Evolutionary conservation across 2,797 vertebrate genomes (phyloP).

Genomic region (Pseudochirops corinnae): DNA sequence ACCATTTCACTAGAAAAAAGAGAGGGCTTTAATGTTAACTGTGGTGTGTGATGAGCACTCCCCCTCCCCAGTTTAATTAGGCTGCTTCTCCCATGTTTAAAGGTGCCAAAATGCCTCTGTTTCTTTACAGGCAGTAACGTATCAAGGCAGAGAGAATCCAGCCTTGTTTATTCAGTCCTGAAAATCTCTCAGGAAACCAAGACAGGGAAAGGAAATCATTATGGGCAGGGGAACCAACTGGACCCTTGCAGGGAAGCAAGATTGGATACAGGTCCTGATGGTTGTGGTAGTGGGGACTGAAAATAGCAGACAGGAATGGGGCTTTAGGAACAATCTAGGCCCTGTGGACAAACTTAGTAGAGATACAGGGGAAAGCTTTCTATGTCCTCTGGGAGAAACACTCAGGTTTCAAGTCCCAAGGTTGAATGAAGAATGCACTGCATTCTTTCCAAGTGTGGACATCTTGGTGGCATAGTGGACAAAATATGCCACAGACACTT

Average conservation of each 20-base stretch:
- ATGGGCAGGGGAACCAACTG: neutral
- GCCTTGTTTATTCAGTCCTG: neutral
- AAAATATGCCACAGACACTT: neutral
- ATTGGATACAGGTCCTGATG: neutral
- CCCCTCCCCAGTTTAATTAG: neutral
- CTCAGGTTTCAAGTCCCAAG: neutral
- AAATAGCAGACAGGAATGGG: neutral
- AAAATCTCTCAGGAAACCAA: neutral
- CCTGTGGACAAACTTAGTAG: neutral
- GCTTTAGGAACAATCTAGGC: neutral
- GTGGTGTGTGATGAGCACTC: neutral
- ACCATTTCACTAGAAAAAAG: neutral
- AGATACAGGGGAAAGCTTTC: neutral
- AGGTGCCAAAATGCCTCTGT: neutral
- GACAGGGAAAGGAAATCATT: slow-evolving; percentile 4
- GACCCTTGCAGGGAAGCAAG: neutral
- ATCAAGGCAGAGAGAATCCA: neutral
- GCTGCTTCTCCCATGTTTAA: neutral
- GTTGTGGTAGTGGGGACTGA: neutral
- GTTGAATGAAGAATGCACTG: neutral
- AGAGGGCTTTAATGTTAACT: neutral
- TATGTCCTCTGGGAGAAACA: neutral
- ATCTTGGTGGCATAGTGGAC: neutral
- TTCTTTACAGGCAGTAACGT: neutral
- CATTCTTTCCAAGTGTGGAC: neutral